Conservation (phyloP, 2,888 invertebrate species). For the Diabrotica balteata region DNA sequence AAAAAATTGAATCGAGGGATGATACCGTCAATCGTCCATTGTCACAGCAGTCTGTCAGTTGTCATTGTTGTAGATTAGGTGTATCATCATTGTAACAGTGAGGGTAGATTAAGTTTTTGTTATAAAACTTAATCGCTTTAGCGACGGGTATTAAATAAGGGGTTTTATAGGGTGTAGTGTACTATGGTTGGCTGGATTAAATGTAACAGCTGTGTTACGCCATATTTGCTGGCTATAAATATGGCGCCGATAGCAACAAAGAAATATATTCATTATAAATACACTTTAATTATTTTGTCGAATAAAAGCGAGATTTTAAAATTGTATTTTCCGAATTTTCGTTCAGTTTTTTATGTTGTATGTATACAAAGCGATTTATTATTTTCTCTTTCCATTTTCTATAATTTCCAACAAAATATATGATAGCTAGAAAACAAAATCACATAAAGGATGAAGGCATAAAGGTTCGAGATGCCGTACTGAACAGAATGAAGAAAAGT, state of each 20-base stretch:
- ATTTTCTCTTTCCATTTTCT: too few relatives aligned
- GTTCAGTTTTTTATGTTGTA: too few relatives aligned
- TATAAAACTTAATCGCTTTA: slow-evolving; percentile 45
- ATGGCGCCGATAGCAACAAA: slow-evolving; percentile 7
- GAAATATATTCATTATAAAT: too few relatives aligned
- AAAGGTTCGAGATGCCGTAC: too few relatives aligned
- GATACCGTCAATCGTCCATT: slow-evolving; percentile 35
- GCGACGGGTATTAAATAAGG: slow-evolving; percentile 19
- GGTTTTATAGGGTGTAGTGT: slow-evolving; percentile 21
- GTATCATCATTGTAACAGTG: slow-evolving; percentile 38
- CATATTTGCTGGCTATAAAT: slow-evolving; percentile 30
- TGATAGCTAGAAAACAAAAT: too few relatives aligned
- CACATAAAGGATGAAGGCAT: too few relatives aligned
- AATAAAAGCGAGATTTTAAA: too few relatives aligned
- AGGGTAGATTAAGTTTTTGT: slow-evolving; percentile 47
- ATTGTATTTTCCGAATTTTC: too few relatives aligned
- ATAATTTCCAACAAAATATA: too few relatives aligned
- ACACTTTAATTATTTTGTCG: too few relatives aligned
- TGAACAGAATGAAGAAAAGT: too few relatives aligned
- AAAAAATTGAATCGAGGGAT: slow-evolving; percentile 23
- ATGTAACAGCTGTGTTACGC: slow-evolving; percentile 38
- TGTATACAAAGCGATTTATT: too few relatives aligned
- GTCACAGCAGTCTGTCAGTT: slow-evolving; percentile 31
- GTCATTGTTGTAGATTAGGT: slow-evolving; percentile 36
- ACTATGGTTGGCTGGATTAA: slow-evolving; percentile 34